These are phyloP conservation scores for Neogale vison DNA, from an alignment of 2,113 vertebrate species.

Conservation along the genomic window DNA sequence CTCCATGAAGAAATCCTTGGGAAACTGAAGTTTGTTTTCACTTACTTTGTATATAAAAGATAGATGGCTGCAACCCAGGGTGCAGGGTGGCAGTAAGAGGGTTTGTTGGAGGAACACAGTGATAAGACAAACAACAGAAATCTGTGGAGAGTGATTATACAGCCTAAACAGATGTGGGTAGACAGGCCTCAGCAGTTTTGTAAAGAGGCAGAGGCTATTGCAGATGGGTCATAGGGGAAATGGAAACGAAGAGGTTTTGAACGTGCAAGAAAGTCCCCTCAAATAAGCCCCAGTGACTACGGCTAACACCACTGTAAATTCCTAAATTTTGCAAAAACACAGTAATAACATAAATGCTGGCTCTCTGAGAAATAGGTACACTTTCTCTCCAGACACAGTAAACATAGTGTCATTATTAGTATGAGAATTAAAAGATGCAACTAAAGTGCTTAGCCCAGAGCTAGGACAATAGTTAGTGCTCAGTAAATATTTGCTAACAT, in stretches of 20 bases:
- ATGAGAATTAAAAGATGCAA: not conserved
- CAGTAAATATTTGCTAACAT: not conserved
- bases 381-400: not conserved
- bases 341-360: not conserved
- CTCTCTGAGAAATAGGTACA: not conserved
- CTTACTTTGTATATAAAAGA: not conserved
- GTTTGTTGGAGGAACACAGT: not conserved
- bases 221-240: not conserved
- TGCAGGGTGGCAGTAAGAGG: not conserved
- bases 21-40: not conserved
- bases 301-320: not conserved
- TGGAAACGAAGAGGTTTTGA: not conserved
- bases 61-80: not conserved
- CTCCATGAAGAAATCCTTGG: not conserved
- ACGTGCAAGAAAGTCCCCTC: not conserved
- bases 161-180: not conserved
- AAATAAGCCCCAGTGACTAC: not conserved
- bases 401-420: not conserved
- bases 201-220: not conserved
- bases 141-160: not conserved
- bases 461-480: not conserved
- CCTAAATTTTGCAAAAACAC: not conserved
- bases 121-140: conserved; percentile 12
- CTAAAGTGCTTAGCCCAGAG: not conserved
- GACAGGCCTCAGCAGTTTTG: not conserved